A percentile compares a stretch with the other conserved stretches of the same genome.
These are phyloP conservation scores for Bufo gargarizans DNA, from an alignment of 2,113 vertebrate genomes.

Conservation along the genomic window DNA sequence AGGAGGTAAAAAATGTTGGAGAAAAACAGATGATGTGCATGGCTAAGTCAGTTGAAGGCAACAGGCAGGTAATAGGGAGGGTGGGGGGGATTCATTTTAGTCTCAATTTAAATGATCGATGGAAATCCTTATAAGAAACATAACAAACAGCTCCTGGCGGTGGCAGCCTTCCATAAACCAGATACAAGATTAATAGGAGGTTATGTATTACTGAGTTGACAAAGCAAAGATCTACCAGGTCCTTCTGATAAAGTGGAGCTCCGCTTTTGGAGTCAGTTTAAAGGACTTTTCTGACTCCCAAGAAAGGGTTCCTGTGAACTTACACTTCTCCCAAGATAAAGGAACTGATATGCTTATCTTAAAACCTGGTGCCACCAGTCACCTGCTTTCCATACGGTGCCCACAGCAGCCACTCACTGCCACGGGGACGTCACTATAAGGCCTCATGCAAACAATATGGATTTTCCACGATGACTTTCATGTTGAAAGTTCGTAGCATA, in stretches of 20 bases:
- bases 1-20: background rate
- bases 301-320: too few relatives aligned
- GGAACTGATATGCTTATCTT: too few relatives aligned
- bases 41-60: background rate
- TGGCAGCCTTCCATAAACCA: background rate
- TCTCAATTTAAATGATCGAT: background rate
- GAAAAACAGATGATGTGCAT: constrained; percentile 12
- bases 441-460: too few relatives aligned
- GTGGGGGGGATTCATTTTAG: background rate
- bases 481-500: too few relatives aligned
- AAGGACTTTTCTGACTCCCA: too few relatives aligned
- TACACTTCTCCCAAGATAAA: too few relatives aligned
- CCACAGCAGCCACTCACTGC: too few relatives aligned
- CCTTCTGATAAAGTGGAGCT: background rate
- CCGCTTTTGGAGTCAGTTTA: background rate
- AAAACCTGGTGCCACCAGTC: too few relatives aligned
- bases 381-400: too few relatives aligned
- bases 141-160: background rate
- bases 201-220: background rate
- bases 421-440: too few relatives aligned
- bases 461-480: too few relatives aligned
- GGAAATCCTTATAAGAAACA: background rate
- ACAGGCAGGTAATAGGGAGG: background rate
- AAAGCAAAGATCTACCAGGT: background rate
- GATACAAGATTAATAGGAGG: background rate